Conservation (phyloP, 2,888 invertebrate genomes). For the Hermodice carunculata region DNA sequence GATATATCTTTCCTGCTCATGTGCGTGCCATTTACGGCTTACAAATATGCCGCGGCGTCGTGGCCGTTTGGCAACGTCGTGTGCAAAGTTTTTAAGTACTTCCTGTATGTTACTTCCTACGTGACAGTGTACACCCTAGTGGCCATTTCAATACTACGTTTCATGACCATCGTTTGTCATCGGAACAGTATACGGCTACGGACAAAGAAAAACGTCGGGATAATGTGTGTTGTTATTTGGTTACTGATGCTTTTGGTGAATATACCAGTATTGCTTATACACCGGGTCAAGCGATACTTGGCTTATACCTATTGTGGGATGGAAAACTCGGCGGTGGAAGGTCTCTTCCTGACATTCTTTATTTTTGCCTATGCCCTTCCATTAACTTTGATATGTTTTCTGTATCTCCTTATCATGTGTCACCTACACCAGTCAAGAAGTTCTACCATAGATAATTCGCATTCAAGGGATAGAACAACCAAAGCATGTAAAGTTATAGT, state of each 20-base stretch:
- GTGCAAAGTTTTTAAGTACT: conserved; percentile 37
- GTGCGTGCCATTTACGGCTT: conserved; percentile 39
- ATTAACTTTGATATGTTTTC: conserved; percentile 20
- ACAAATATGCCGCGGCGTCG: conserved; percentile 20
- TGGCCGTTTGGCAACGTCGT: conserved; percentile 26
- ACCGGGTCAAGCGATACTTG: conserved; percentile 16
- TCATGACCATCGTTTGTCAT: conserved; percentile 33
- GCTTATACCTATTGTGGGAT: conserved; percentile 17
- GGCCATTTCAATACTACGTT: conserved; percentile 37
- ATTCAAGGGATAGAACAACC: conserved; percentile 22
- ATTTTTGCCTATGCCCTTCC: conserved; percentile 33
- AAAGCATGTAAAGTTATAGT: conserved; percentile 30
- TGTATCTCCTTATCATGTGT: conserved; percentile 28
- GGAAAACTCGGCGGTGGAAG: conserved; percentile 9
- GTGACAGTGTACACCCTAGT: conserved; percentile 43
- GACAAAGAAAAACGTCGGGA: conserved; percentile 23
- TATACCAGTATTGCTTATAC: conserved; percentile 16
- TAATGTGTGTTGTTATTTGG: conserved; percentile 29
- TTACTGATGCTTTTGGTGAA: conserved; percentile 27
- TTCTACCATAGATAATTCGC: conserved; percentile 6
- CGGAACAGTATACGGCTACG: not conserved
- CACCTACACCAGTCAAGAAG: conserved; percentile 18
- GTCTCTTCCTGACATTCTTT: conserved; percentile 28
- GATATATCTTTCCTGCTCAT: conserved; percentile 43
- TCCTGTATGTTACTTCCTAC: conserved; percentile 39